phyloP scores from a whole-genome alignment of 2,113 vertebrate species.

The Cyprinodon tularosa region DNA sequence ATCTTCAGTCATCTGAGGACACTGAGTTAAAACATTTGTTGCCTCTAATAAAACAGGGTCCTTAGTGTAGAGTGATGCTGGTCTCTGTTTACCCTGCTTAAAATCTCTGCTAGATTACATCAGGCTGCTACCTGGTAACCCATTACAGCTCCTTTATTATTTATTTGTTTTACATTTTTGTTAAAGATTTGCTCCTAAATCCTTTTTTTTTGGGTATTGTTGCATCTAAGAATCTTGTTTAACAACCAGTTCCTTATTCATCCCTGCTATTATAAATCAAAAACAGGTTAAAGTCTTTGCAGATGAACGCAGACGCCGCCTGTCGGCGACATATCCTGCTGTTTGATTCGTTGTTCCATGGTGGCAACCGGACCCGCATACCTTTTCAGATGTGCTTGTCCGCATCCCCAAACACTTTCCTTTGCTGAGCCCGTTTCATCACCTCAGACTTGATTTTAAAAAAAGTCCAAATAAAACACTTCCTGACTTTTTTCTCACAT shows the following conservation, averaged over 20 bases:
- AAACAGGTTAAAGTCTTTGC: too few relatives aligned
- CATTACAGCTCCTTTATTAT: neutral
- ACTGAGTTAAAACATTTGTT: neutral
- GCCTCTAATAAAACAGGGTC: neutral
- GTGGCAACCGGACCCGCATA: too few relatives aligned
- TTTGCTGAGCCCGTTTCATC: constrained; percentile 5
- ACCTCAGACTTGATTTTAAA: constrained; percentile 5
- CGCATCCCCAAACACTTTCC: constrained; percentile 2
- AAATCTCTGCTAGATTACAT: neutral
- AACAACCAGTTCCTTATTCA: neutral
- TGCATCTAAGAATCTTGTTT: neutral
- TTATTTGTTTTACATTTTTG: neutral
- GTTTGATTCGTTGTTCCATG: too few relatives aligned
- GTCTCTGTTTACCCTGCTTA: neutral
- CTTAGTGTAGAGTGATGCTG: neutral
- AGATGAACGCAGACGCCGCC: too few relatives aligned
- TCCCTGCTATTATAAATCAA: too few relatives aligned
- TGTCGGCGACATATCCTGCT: too few relatives aligned
- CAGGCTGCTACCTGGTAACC: neutral
- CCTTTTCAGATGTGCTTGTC: constrained; percentile 16
- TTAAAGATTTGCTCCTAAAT: neutral
- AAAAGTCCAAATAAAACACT: neutral
- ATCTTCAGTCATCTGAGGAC: neutral
- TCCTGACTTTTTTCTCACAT: neutral
- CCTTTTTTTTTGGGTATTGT: neutral